Conservation (phyloP, 1,140 invertebrate species). For the Panagrolaimus sp. region DNA sequence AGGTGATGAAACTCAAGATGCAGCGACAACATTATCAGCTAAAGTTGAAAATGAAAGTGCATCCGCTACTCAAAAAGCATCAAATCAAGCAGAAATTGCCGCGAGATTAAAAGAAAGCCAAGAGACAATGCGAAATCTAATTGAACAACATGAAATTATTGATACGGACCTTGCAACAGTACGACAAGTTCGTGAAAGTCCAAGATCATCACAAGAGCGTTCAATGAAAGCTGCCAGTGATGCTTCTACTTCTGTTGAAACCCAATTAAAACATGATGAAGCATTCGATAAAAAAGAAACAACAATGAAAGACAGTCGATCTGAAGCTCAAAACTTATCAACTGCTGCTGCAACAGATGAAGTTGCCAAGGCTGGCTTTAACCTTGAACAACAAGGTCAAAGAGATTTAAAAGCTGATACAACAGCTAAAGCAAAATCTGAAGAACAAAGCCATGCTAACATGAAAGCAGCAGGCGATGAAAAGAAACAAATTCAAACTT, state of each 20-base stretch:
- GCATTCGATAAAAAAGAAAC: background rate
- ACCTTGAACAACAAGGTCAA: too few relatives aligned
- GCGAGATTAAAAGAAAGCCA: background rate
- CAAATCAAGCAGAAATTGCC: background rate
- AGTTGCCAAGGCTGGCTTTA: too few relatives aligned
- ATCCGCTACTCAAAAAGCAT: background rate
- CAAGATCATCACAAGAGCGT: too few relatives aligned
- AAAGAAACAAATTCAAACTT: background rate
- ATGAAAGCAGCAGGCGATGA: slow-evolving; percentile 1
- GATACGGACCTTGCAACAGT: too few relatives aligned
- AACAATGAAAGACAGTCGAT: too few relatives aligned
- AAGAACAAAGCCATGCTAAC: background rate
- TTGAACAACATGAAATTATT: too few relatives aligned
- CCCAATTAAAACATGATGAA: background rate
- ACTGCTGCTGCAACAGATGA: too few relatives aligned
- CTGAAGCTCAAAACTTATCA: too few relatives aligned
- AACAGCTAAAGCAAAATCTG: too few relatives aligned
- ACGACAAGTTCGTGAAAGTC: too few relatives aligned
- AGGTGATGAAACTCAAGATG: background rate
- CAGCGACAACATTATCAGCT: background rate
- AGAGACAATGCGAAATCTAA: too few relatives aligned
- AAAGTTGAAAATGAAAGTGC: background rate
- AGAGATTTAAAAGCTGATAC: too few relatives aligned
- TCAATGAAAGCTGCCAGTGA: slow-evolving; percentile 18
- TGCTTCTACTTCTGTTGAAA: slow-evolving; percentile 8